A percentile compares a stretch with the other conserved stretches of the same genome.
phyloP scores from a whole-genome alignment of 64 coral and sea anemone genomes.

The Montipora cactus region DNA sequence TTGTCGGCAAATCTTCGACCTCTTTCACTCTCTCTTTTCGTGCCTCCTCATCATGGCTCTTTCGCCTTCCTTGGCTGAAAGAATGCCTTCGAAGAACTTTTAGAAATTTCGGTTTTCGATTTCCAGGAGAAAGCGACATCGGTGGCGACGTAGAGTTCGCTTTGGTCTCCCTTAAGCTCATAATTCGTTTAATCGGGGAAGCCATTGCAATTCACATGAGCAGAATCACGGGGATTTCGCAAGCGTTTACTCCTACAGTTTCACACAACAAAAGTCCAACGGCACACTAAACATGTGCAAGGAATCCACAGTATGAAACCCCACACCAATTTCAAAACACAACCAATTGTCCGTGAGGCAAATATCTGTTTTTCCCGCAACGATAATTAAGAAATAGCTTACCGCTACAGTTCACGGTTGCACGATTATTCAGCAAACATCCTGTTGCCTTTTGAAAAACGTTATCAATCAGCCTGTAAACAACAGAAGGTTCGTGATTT shows the following conservation, averaged over 20 bases:
- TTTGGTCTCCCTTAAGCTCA: slow-evolving; percentile 39
- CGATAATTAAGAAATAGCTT: slow-evolving; percentile 22
- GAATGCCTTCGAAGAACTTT: slow-evolving; percentile 90
- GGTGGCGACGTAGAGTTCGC: background rate
- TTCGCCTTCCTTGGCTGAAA: slow-evolving; percentile 54
- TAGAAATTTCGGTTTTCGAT: slow-evolving; percentile 69
- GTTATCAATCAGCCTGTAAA: background rate
- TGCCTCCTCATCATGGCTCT: slow-evolving; percentile 22
- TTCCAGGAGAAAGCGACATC: slow-evolving; percentile 3
- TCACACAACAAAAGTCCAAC: background rate
- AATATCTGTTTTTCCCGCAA: background rate
- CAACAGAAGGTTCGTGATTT: slow-evolving; percentile 40
- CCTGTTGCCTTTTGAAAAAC: background rate
- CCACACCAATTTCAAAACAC: slow-evolving; percentile 19
- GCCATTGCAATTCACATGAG: slow-evolving; percentile 26
- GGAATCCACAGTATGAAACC: slow-evolving; percentile 30
- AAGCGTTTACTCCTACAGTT: background rate
- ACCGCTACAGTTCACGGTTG: background rate
- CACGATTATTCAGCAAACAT: background rate
- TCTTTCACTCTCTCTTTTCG: background rate
- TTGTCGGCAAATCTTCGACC: background rate
- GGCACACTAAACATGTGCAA: slow-evolving; percentile 32
- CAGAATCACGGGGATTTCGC: background rate
- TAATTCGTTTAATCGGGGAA: slow-evolving; percentile 66
- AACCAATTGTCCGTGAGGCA: background rate